A percentile compares a stretch with the other conserved stretches of the same genome.
Evolutionary conservation across 2,113 vertebrate species (phyloP).

Genomic region (Eulacestoma nigropectus): DNA sequence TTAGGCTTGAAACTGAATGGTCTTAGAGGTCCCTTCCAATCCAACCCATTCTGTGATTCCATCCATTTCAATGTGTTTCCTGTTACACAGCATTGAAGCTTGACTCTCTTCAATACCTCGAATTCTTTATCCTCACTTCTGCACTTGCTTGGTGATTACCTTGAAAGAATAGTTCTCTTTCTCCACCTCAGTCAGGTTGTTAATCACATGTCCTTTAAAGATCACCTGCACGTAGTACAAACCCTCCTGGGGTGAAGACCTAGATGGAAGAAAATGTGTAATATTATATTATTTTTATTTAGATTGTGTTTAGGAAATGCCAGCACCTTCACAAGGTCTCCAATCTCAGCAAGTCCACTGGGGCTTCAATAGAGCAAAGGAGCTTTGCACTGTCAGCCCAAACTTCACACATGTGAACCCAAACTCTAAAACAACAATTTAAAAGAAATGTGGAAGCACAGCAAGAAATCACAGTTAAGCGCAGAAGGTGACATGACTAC

Average conservation of each 20-base stretch:
- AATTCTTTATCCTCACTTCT: background rate
- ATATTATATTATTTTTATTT: background rate
- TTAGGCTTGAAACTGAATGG: background rate
- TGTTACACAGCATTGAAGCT: background rate
- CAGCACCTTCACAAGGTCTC: background rate
- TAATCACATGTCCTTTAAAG: conserved; percentile 8
- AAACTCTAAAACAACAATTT: background rate
- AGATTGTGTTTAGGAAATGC: background rate
- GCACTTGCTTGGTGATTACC: background rate
- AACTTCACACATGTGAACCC: background rate
- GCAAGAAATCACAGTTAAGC: background rate
- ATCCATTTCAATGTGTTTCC: background rate
- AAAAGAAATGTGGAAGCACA: background rate
- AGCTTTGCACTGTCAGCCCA: background rate
- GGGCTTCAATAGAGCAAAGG: background rate
- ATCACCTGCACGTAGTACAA: conserved; percentile 33
- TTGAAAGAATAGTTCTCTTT: conserved; percentile 46
- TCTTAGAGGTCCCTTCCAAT: background rate
- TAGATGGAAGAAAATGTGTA: background rate
- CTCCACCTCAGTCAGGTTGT: background rate
- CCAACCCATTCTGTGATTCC: background rate
- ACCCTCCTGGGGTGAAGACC: conserved; percentile 4
- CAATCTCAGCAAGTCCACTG: background rate
- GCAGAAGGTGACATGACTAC: background rate
- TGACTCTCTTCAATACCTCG: background rate